Evolutionary conservation across 2,113 vertebrate species (phyloP).

Genomic region (Ramphastos sulfuratus): DNA sequence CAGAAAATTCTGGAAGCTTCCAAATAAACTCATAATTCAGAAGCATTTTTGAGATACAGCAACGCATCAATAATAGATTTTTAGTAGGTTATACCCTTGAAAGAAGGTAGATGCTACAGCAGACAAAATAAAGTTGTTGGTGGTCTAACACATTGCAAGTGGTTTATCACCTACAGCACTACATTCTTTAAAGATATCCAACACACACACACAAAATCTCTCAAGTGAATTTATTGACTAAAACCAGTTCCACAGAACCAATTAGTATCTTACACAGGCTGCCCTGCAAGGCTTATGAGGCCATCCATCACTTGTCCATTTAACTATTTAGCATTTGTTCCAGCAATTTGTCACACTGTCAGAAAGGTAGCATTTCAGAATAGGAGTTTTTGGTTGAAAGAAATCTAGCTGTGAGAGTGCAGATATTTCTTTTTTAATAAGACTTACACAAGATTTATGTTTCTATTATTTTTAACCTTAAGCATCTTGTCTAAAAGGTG

Average conservation of each 20-base stretch:
- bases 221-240: constrained; percentile 84
- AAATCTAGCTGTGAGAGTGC: constrained; percentile 70
- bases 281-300: constrained; percentile 81
- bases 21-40: constrained; percentile 30
- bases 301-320: constrained; percentile 85
- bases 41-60: background rate
- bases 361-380: constrained; percentile 76
- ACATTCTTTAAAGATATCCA: constrained; percentile 71
- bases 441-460: constrained; percentile 72
- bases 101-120: constrained; percentile 3
- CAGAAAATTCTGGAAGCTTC: background rate
- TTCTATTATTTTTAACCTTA: constrained; percentile 75
- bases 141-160: constrained; percentile 54
- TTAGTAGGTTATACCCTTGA: constrained; percentile 19
- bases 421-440: constrained; percentile 76
- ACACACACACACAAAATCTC: constrained; percentile 31
- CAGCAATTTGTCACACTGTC: constrained; percentile 85
- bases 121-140: constrained; percentile 58
- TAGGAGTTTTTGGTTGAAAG: constrained; percentile 76
- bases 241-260: constrained; percentile 83
- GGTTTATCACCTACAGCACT: constrained; percentile 70
- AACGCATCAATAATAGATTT: background rate
- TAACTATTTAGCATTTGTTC: constrained; percentile 85
- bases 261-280: constrained; percentile 82
- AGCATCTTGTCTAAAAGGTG: constrained; percentile 52